Conservation (phyloP, 2,113 vertebrate genomes). For the Solea solea region DNA sequence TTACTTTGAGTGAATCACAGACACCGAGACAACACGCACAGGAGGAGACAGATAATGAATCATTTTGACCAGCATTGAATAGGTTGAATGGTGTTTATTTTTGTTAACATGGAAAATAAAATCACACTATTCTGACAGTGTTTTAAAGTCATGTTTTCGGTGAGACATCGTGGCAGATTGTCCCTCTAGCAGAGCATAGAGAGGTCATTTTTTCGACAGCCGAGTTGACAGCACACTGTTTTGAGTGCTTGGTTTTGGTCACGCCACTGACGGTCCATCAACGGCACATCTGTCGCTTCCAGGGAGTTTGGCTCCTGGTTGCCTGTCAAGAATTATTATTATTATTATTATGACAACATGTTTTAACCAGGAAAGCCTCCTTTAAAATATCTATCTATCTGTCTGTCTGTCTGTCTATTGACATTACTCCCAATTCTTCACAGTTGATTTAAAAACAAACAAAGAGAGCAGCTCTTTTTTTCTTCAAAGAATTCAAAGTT, state of each 20-base stretch:
- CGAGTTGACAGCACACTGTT: slow-evolving; percentile 71
- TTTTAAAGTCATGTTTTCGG: slow-evolving; percentile 14
- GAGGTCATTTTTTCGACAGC: slow-evolving; percentile 77
- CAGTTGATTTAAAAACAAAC: no score
- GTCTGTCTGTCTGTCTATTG: no score
- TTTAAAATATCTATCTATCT: no score
- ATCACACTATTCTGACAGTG: neutral
- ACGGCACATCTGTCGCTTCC: slow-evolving; percentile 11
- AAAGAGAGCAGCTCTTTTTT: no score
- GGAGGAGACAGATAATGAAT: neutral
- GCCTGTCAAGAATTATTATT: slow-evolving; percentile 46
- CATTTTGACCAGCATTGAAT: slow-evolving; percentile 5
- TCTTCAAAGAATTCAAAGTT: neutral
- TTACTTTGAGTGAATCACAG: slow-evolving; percentile 84
- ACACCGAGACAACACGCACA: neutral
- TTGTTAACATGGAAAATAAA: slow-evolving; percentile 10
- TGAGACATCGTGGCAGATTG: slow-evolving; percentile 2
- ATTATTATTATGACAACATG: neutral
- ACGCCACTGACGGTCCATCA: slow-evolving; percentile 27
- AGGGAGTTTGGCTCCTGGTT: slow-evolving; percentile 14
- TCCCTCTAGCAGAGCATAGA: slow-evolving; percentile 70
- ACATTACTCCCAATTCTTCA: no score
- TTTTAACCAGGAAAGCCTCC: no score
- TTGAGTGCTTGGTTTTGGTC: slow-evolving; percentile 61
- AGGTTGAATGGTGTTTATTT: slow-evolving; percentile 33